Base-by-base conservation (phyloP, 2,888 invertebrate species). In the Ophonus ardosiacus region DNA sequence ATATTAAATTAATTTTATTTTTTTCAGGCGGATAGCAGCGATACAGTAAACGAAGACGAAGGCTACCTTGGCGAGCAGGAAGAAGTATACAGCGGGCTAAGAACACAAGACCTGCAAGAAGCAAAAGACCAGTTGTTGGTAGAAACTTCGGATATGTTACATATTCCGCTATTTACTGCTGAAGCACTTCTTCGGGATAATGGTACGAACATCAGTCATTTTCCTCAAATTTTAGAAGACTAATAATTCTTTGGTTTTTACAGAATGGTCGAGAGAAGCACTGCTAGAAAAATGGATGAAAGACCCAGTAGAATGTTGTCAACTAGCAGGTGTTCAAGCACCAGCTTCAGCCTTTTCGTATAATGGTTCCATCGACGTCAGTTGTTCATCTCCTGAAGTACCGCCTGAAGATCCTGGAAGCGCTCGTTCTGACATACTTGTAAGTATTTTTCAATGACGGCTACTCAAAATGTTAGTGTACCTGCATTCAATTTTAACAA, bases 81-180 rank as follows among this genome's bases (percentile, higher is more conserved):
- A 84, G 93, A 93, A 88, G 92, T 92, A n/a, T 93, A 93, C 89
- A 92, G 92, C 88, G 95, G 95, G 5, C 90, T 95, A 84, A 90
- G 94, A 83, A 93, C 94, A 85, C 94, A 95, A 89, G 95, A 95
- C 88, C 90, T 95, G 51, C 94, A 95, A 88, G 95, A 95, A 90
- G 94, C 94, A 51, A 95, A 95, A 90, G 95, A 95, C 89, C 94
- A 94, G 88, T 91, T 95, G 80, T 90, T 95, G 51, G 94, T 95
- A 24, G 95, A 95, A 89, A 95, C 95, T 1, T 94, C 95, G 6
- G 95, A 95, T 90, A 95, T 95, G 95, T 91, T 95, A 65, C 94
- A 94, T 89, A 93, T 95, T 78, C 94, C 95, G 3, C 91, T 95
- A 63, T 95, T 95, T 89, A 94, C 95, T 81, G 95, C 95, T 40